These are phyloP conservation scores for Vimba vimba DNA, from an alignment of 2,113 vertebrate species.

Conservation along the genomic window DNA sequence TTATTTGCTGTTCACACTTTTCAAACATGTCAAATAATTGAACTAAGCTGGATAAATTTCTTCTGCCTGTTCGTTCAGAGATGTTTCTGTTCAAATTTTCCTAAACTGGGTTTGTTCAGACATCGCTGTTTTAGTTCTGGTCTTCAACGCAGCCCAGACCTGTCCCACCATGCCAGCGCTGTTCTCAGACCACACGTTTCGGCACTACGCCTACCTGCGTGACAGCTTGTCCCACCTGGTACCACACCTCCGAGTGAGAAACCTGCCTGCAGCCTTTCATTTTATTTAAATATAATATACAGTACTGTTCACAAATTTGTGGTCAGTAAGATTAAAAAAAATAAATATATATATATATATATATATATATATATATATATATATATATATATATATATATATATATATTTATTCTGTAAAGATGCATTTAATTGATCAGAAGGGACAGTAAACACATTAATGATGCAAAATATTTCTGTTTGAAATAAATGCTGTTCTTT, in stretches of 20 bases:
- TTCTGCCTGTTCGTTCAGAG: background rate
- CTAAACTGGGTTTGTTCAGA: slow-evolving; percentile 74
- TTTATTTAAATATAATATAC: background rate
- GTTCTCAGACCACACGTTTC: slow-evolving; percentile 96
- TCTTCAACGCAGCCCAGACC: slow-evolving; percentile 94
- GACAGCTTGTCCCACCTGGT: slow-evolving; percentile 98
- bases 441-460: background rate
- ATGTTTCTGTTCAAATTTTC: background rate
- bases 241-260: slow-evolving; percentile 86
- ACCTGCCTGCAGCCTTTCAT: background rate
- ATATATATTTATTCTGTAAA: background rate
- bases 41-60: background rate
- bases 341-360: too few relatives aligned
- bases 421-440: background rate
- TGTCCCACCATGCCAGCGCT: slow-evolving; percentile 95
- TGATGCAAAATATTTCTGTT: too few relatives aligned
- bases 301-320: background rate
- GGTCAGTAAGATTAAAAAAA: background rate
- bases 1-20: background rate
- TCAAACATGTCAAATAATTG: background rate
- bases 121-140: slow-evolving; percentile 94
- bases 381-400: too few relatives aligned
- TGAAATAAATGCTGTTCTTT: too few relatives aligned
- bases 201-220: slow-evolving; percentile 94
- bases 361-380: too few relatives aligned